phyloP scores from a whole-genome alignment of 2,113 vertebrate genomes.

The Eublepharis macularius region DNA sequence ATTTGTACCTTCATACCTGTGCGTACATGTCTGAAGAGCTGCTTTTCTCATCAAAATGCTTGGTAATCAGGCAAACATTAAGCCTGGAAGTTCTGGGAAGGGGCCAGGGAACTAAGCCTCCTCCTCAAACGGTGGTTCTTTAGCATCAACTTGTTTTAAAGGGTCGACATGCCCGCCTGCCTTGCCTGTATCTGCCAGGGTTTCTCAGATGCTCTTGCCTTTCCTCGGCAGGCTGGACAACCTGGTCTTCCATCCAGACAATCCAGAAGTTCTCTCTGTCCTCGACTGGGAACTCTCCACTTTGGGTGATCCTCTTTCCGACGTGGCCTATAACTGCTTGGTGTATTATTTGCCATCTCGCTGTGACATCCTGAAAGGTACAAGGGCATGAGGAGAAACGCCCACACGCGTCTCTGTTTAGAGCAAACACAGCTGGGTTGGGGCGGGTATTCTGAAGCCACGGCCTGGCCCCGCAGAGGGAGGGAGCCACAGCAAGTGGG shows the following conservation, averaged over 20 bases:
- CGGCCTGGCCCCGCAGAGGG: background rate
- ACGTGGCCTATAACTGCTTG: slow-evolving; percentile 81
- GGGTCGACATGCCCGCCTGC: background rate
- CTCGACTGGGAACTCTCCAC: slow-evolving; percentile 83
- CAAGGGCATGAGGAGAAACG: background rate
- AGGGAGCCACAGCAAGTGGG: background rate
- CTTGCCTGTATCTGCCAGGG: background rate
- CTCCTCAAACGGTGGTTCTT: background rate
- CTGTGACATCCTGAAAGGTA: slow-evolving; percentile 75
- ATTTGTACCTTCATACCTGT: background rate
- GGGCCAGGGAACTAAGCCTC: background rate
- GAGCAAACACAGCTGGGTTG: background rate
- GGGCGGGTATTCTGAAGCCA: background rate
- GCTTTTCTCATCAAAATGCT: background rate
- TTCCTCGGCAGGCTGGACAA: slow-evolving; percentile 78
- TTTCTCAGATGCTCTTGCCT: slow-evolving; percentile 22
- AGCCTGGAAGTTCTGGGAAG: background rate
- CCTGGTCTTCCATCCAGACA: slow-evolving; percentile 82
- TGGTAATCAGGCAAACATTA: background rate
- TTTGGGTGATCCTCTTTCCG: slow-evolving; percentile 81
- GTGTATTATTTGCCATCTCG: slow-evolving; percentile 72
- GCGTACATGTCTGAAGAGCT: accelerated
- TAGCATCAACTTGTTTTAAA: background rate
- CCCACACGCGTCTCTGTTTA: background rate
- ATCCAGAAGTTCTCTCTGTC: slow-evolving; percentile 78